phyloP scores from a whole-genome alignment of 2,888 invertebrate species.

The Argyra leucocephala region DNA sequence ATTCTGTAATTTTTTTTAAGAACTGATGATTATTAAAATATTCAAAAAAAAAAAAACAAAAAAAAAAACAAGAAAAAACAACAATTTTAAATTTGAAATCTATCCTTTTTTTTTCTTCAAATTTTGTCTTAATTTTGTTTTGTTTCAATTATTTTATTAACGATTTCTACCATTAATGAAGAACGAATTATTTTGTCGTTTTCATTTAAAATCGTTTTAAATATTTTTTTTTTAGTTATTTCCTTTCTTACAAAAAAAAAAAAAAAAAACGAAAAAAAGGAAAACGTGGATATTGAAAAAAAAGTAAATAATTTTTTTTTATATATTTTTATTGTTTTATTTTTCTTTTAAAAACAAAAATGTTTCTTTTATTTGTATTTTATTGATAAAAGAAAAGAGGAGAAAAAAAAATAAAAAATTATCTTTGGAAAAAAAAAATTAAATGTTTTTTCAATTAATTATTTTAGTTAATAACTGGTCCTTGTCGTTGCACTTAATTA shows the following conservation, averaged over 20 bases:
- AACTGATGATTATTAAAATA: slow-evolving; percentile 1
- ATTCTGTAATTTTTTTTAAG: slow-evolving; percentile 3
- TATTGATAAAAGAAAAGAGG: background rate
- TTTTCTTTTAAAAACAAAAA: background rate
- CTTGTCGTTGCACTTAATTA: too few species aligned
- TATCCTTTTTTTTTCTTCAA: too few species aligned
- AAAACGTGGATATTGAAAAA: too few species aligned
- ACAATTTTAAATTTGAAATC: too few species aligned
- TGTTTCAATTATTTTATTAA: too few species aligned
- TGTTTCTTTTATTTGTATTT: background rate
- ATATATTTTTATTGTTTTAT: slow-evolving; percentile 1
- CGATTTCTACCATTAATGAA: too few species aligned
- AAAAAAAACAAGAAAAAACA: too few species aligned
- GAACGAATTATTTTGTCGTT: background rate
- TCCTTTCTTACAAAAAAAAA: background rate
- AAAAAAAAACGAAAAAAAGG: too few species aligned
- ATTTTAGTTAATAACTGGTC: too few species aligned
- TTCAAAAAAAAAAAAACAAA: background rate
- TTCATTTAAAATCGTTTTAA: background rate
- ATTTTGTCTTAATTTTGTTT: too few species aligned
- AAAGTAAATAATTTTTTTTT: background rate
- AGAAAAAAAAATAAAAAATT: background rate
- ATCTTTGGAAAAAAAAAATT: background rate
- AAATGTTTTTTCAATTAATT: too few species aligned
- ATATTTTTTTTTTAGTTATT: background rate